phyloP scores from a whole-genome alignment of 2,797 vertebrate genomes.

The Helarctos malayanus region DNA sequence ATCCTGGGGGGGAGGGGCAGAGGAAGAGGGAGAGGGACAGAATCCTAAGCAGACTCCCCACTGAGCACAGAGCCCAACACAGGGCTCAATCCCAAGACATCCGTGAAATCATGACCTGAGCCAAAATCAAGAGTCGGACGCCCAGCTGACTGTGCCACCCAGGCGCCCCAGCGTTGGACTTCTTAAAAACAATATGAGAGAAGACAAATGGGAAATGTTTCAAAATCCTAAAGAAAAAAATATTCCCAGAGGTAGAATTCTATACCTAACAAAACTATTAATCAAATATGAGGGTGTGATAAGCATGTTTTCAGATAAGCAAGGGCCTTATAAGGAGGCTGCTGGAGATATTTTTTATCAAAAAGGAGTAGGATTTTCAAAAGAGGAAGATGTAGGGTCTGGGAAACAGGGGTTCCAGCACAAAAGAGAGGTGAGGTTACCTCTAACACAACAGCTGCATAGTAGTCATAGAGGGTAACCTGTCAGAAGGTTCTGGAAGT shows the following conservation, averaged over 20 bases:
- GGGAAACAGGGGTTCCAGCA: neutral
- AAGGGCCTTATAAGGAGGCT: neutral
- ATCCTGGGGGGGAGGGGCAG: neutral
- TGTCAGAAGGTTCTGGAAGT: neutral
- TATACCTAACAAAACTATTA: constrained; percentile 30
- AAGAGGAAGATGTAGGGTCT: neutral
- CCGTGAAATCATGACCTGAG: neutral
- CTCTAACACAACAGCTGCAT: neutral
- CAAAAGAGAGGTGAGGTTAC: neutral
- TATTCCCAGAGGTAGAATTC: neutral
- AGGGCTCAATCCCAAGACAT: neutral
- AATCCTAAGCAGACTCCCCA: neutral
- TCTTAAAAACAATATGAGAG: neutral
- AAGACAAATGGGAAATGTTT: neutral
- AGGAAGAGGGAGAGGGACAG: neutral
- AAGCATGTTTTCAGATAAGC: neutral
- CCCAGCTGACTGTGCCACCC: neutral
- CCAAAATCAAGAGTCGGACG: neutral
- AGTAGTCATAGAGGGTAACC: neutral
- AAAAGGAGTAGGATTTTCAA: neutral
- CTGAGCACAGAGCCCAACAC: neutral
- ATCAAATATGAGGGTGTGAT: neutral
- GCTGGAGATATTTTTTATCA: neutral
- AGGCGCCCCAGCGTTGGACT: neutral
- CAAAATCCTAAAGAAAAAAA: constrained; percentile 6